Percentiles rank a stretch among this genome's conserved stretches.
These are phyloP conservation scores for Agrilus biguttatus DNA, from an alignment of 2,888 invertebrate species.

Conservation along the genomic window DNA sequence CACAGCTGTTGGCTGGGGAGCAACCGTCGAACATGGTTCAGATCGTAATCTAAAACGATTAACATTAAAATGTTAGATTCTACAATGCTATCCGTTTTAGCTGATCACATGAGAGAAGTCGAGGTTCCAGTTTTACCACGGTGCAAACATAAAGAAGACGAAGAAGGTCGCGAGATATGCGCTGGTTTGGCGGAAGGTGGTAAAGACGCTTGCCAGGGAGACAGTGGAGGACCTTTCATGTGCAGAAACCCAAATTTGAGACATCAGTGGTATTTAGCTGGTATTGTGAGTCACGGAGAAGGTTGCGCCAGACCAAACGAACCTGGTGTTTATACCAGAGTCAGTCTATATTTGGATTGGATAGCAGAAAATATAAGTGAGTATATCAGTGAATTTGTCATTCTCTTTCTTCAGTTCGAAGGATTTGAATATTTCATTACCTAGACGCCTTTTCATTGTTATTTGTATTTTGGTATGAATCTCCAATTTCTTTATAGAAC, in stretches of 20 bases:
- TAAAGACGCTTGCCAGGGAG: constrained; percentile 73
- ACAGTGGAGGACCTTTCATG: constrained; percentile 73
- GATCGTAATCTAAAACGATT: constrained; percentile 46
- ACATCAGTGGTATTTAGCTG: constrained; percentile 66
- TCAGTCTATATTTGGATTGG: constrained; percentile 63
- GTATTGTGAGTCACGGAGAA: constrained; percentile 75
- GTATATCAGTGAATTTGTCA: no score
- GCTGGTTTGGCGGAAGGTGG: constrained; percentile 64
- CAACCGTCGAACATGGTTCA: constrained; percentile 57
- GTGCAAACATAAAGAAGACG: constrained; percentile 53
- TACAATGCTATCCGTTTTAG: constrained; percentile 31
- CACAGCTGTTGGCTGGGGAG: constrained; percentile 74
- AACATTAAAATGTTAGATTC: neutral
- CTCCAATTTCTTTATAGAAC: neutral
- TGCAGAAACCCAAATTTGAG: constrained; percentile 54
- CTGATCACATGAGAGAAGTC: constrained; percentile 70
- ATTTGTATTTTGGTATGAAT: neutral
- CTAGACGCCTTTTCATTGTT: neutral
- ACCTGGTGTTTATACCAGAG: constrained; percentile 71
- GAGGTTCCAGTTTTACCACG: constrained; percentile 52
- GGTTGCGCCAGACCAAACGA: constrained; percentile 69
- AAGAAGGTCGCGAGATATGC: constrained; percentile 55
- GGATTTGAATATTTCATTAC: no score
- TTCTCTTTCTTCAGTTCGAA: neutral
- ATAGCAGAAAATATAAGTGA: constrained; percentile 47